A percentile compares a stretch with the other conserved stretches of the same genome.
Conservation (phyloP, 2,888 invertebrate species). For the Cryptosula pallasiana region DNA sequence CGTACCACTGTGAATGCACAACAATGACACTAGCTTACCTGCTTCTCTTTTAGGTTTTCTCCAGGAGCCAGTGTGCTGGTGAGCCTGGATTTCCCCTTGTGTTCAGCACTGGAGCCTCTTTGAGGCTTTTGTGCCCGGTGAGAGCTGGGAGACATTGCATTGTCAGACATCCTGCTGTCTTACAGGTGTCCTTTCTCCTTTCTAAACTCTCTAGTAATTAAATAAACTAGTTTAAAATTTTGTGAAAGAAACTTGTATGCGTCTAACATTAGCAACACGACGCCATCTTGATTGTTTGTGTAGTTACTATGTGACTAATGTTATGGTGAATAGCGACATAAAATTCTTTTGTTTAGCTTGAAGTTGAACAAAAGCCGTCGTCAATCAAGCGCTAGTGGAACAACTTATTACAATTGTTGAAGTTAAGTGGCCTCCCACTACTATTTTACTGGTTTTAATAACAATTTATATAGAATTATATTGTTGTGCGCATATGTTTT, state of each 20-base stretch:
- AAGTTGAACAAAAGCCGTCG: neutral
- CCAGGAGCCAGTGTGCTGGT: conserved; percentile 39
- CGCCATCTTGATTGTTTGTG: conserved; percentile 21
- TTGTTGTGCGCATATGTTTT: neutral
- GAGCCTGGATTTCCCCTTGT: conserved; percentile 40
- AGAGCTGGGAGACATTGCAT: conserved; percentile 15
- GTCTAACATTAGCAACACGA: conserved; percentile 11
- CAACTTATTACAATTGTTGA: neutral
- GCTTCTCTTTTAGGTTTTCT: conserved; percentile 52
- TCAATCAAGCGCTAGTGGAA: neutral
- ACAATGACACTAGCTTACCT: conserved; percentile 37
- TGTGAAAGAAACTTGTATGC: neutral
- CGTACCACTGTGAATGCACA: too few species aligned
- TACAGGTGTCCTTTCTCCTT: neutral
- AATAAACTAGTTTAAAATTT: neutral
- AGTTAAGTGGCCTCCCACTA: neutral
- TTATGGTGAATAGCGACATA: neutral
- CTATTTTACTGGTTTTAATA: neutral
- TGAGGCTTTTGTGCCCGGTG: conserved; percentile 2
- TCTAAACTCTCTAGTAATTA: neutral
- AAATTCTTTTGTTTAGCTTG: neutral
- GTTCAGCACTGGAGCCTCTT: conserved; percentile 31
- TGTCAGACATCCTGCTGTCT: conserved; percentile 22
- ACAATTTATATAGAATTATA: neutral
- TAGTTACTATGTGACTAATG: conserved; percentile 16